phyloP scores from a whole-genome alignment of 2,888 invertebrate genomes.

The Microctonus hyperodae region DNA sequence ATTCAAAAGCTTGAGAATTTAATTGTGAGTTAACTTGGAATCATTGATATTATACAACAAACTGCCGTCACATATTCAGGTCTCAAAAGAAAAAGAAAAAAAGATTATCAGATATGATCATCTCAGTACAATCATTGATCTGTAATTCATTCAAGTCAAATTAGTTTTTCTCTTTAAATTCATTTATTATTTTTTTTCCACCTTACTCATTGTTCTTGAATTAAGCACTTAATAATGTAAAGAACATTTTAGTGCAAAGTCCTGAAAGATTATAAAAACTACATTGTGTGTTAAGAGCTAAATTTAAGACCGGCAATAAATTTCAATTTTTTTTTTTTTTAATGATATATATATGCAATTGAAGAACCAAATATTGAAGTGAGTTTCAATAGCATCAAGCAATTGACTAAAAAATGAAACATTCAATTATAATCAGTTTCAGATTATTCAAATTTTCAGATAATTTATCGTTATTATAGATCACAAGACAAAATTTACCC shows the following conservation, averaged over 20 bases:
- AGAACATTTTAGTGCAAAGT: neutral
- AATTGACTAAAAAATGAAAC: conserved; percentile 6
- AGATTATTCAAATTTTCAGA: conserved; percentile 23
- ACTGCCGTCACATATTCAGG: neutral
- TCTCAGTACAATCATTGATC: neutral
- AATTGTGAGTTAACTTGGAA: neutral
- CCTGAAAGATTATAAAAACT: conserved; percentile 1
- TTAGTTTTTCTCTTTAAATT: neutral
- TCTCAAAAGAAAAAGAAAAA: neutral
- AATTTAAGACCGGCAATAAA: neutral
- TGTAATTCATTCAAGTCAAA: neutral
- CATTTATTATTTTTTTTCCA: neutral
- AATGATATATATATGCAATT: neutral
- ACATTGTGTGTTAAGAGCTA: neutral
- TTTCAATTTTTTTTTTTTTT: neutral
- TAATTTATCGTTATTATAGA: conserved; percentile 3
- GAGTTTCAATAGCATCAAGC: neutral
- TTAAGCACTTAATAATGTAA: neutral
- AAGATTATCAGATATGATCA: neutral
- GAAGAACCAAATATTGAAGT: too few relatives aligned
- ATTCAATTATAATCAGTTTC: neutral
- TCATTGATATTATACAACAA: neutral
- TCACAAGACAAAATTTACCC: neutral
- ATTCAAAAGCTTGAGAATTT: neutral
- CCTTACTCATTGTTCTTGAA: neutral